phyloP scores from a whole-genome alignment of 2,113 vertebrate genomes.

The Tympanuchus pallidicinctus region DNA sequence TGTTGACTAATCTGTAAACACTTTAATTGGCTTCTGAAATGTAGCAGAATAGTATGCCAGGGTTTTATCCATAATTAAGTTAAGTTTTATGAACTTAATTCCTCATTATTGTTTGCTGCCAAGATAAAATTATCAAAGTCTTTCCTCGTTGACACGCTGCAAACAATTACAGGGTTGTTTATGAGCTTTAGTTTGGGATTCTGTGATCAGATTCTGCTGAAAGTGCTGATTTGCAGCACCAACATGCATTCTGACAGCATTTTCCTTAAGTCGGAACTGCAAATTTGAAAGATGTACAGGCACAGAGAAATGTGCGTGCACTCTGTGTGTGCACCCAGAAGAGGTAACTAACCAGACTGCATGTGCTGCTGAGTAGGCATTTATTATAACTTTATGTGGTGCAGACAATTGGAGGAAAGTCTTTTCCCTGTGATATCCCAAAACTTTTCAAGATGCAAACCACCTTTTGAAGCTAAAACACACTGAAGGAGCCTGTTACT shows the following conservation, averaged over 20 bases:
- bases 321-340: not conserved
- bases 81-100: conserved; percentile 64
- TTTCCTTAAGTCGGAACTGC: not conserved
- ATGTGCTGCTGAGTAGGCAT: not conserved
- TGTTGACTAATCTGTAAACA: conserved; percentile 63
- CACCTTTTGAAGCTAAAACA: not conserved
- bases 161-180: not conserved
- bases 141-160: not conserved
- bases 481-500: not conserved
- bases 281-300: not conserved
- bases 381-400: not conserved
- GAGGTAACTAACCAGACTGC: not conserved
- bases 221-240: not conserved
- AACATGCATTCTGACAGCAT: not conserved
- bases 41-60: not conserved
- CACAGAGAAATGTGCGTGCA: rapidly evolving
- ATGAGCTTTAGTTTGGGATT: not conserved
- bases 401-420: not conserved
- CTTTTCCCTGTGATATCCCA: not conserved
- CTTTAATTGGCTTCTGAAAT: conserved; percentile 60
- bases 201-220: not conserved
- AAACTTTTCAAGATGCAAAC: not conserved
- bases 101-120: conserved; percentile 29
- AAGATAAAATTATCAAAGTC: conserved; percentile 41
- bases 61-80: conserved; percentile 58